Evolutionary conservation across 2,797 vertebrate species (phyloP).

Genomic region (Pyrrhura leucotis): DNA sequence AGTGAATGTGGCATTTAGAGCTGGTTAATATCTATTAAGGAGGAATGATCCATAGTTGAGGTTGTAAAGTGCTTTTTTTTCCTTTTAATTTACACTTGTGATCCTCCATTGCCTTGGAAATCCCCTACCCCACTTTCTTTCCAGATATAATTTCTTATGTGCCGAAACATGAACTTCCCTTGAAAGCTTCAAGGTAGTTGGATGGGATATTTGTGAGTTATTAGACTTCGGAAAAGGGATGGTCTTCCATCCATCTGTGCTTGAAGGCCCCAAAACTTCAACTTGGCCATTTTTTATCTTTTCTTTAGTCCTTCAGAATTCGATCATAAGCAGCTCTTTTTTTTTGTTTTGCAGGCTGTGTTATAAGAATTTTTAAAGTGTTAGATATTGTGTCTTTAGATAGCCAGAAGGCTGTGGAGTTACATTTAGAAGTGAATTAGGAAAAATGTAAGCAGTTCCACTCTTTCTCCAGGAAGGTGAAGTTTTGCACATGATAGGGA

Average conservation of each 20-base stretch:
- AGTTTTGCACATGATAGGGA: background rate
- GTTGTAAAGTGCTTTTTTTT: conserved; percentile 16
- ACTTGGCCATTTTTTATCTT: background rate
- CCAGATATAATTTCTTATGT: conserved; percentile 17
- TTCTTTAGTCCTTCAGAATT: background rate
- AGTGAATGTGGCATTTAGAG: conserved; percentile 12
- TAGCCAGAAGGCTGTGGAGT: background rate
- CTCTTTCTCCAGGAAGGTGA: background rate
- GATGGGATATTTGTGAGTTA: conserved; percentile 12
- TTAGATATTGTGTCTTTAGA: background rate
- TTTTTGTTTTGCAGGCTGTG: background rate
- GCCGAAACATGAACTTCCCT: conserved; percentile 20
- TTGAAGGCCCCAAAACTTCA: background rate
- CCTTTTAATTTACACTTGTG: conserved; percentile 37
- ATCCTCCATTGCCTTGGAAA: background rate
- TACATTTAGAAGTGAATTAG: background rate
- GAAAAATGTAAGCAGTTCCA: background rate
- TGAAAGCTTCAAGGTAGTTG: conserved; percentile 29
- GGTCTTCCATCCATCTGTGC: background rate
- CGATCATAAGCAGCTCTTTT: background rate
- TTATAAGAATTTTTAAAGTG: background rate
- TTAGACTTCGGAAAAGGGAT: background rate
- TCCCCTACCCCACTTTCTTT: conserved; percentile 11
- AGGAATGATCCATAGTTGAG: conserved; percentile 8
- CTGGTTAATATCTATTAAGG: conserved; percentile 28